Evolutionary conservation across 2,888 invertebrate genomes (phyloP).

Genomic region (Pristionchus exspectatus): DNA sequence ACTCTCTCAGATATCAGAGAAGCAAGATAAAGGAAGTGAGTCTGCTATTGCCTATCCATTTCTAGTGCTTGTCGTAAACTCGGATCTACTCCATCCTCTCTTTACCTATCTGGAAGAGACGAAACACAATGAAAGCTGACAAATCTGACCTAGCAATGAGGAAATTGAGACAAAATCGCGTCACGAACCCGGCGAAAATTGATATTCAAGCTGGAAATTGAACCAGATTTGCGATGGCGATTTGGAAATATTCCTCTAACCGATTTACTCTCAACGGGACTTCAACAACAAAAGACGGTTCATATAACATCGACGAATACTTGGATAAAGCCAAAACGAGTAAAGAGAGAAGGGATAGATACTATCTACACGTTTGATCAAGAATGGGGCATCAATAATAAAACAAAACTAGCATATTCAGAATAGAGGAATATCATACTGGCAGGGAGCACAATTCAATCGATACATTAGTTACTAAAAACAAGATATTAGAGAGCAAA

Average conservation of each 20-base stretch:
- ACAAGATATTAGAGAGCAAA: background rate
- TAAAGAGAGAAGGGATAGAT: background rate
- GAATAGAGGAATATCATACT: background rate
- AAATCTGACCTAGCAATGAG: constrained; percentile 3
- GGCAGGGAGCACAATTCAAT: background rate
- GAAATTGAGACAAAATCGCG: background rate
- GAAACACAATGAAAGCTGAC: background rate
- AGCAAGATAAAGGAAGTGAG: background rate
- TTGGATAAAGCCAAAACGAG: background rate
- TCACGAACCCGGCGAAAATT: background rate
- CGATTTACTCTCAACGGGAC: background rate
- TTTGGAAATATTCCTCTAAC: background rate
- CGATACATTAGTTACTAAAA: background rate
- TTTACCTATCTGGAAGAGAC: background rate
- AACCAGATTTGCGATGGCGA: background rate
- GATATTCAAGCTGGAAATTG: background rate
- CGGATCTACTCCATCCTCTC: background rate
- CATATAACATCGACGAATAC: background rate
- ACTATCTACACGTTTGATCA: background rate
- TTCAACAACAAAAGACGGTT: background rate
- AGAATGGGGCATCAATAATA: background rate
- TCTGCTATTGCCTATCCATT: background rate
- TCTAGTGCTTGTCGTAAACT: constrained; percentile 35
- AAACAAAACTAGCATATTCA: background rate
- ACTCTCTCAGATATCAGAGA: background rate